Evolutionary conservation across 2,113 vertebrate genomes (phyloP).

Genomic region (Colossoma macropomum): DNA sequence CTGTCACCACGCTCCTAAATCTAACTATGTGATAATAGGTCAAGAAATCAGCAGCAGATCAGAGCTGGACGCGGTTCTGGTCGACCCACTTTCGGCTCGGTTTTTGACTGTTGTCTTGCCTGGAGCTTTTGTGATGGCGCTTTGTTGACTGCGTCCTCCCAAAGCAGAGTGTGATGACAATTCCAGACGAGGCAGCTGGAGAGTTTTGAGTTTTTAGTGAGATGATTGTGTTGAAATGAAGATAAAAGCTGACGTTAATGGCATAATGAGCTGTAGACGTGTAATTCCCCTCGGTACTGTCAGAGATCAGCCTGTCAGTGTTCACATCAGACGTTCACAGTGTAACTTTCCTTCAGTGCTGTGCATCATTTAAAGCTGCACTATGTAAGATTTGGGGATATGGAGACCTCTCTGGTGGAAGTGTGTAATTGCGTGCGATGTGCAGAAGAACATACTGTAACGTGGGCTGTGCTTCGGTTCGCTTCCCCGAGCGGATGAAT

Average conservation of each 20-base stretch:
- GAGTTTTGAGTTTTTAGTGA: background rate
- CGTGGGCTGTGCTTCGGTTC: too few relatives aligned
- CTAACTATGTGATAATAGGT: conserved; percentile 60
- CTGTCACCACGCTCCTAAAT: conserved; percentile 23
- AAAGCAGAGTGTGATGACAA: background rate
- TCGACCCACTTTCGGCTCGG: background rate
- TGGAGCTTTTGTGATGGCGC: background rate
- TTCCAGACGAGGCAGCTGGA: background rate
- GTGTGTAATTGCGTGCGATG: too few relatives aligned
- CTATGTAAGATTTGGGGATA: too few relatives aligned
- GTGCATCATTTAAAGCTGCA: too few relatives aligned
- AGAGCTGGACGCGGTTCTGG: background rate
- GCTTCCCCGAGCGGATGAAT: too few relatives aligned
- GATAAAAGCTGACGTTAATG: background rate
- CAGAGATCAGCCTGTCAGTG: background rate
- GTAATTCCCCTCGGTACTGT: background rate
- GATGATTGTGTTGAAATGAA: background rate
- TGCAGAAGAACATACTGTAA: too few relatives aligned
- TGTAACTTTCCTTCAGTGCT: too few relatives aligned
- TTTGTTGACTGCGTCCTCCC: background rate
- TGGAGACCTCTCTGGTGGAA: too few relatives aligned
- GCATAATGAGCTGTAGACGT: background rate
- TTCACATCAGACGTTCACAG: too few relatives aligned
- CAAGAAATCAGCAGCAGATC: conserved; percentile 46
- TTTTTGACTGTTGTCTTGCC: background rate